Base-by-base conservation (phyloP, 2,888 invertebrate species). In the Flabesymbios commensalis region DNA sequence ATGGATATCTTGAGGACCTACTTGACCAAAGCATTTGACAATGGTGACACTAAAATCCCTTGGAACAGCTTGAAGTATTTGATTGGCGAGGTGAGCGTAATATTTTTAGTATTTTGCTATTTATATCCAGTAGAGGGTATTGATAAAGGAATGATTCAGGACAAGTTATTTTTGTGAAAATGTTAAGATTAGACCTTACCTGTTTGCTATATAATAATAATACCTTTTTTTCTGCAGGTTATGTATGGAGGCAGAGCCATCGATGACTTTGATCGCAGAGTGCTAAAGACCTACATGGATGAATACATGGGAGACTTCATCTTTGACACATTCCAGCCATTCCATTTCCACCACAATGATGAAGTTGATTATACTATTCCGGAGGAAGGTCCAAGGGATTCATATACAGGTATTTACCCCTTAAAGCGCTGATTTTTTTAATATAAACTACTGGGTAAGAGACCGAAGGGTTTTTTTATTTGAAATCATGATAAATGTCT, bases 221-320 rank as follows among this genome's bases (percentile, higher is more conserved):
- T n/a, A n/a, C n/a, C n/a, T n/a, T n/a, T n/a, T n/a, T n/a, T n/a
- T n/a, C n/a, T n/a, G 19, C 65, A 91, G 90, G 91, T 94, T 29
- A 94, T 95, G 92, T 95, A 95, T 79, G 95, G 95, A 29, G 95
- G 95, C 0, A 87, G 94, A 56, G 92, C 95, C 33, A 94, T 94
- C 70, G 94, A 95, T 80, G 89, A 91, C 80, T 94, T 89, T 83
- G 95, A 95, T 83, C 87, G 94, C 14, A 88, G 94, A 65, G 90
- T 94, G 14, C 89, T 93, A 2, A 86, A 88, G 68, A 91, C 90
- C 0, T 95, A 94, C 83, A 93, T 94, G 91, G 89, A 93, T 79
- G 94, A 95, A 82, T 95, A 94, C 79, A 89, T 95, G 87, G 95
- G 94, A 0, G 94, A 95, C 78, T 95, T 94, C 81, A 86, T 95